Evolutionary conservation across 2,888 invertebrate species (phyloP), one percentile per base, ranked within the genome.

Genomic region (Macrosoma leucophasiata): DNA sequence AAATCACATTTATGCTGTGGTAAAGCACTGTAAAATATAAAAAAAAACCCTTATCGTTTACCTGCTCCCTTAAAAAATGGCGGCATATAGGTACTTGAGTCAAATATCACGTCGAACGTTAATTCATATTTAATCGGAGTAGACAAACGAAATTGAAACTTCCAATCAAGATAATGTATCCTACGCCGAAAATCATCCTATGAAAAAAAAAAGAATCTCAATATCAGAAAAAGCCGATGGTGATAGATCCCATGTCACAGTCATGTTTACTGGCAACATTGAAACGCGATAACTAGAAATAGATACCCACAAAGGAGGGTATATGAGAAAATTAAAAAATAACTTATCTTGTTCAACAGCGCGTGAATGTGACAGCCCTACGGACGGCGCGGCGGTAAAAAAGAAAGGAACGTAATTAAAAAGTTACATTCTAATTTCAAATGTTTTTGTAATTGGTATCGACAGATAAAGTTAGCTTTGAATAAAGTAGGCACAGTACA

Each of bases 351-450:
- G 63, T 54, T 55, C 72, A 61, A 61, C 71, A 69, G 59, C 62
- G 75, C 74, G 75, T 68, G 62, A 68, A 66, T 57, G 53, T 62
- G 63, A 68, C 68, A 65, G 65, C 54, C 54, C 49, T 50, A 30
- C 30, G 36, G 54, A 55, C 52, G 58, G 60, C 58, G 67, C 52
- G 58, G 60, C 58, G 67, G 63, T 51, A 56, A 59, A 55, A 66
- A 59, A 57, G 58, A 63, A 66, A 64, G 55, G 59, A 56, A 40
- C 39, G 39, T 45, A 51, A 50, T 48, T 47, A 49, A 50, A 51
- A 50, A 33, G 33, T 32, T 39, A 41, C 32, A 36, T 48, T 39
- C 24, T 37, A 41, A 43, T 47, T 37, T 47, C 39, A 38, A 46
- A 39, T 33, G 39, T 33, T 36, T 44, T 36, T 42, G 34, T 40